phyloP scores from a whole-genome alignment of 2,113 vertebrate genomes.

The Ceuthmochares aereus region DNA sequence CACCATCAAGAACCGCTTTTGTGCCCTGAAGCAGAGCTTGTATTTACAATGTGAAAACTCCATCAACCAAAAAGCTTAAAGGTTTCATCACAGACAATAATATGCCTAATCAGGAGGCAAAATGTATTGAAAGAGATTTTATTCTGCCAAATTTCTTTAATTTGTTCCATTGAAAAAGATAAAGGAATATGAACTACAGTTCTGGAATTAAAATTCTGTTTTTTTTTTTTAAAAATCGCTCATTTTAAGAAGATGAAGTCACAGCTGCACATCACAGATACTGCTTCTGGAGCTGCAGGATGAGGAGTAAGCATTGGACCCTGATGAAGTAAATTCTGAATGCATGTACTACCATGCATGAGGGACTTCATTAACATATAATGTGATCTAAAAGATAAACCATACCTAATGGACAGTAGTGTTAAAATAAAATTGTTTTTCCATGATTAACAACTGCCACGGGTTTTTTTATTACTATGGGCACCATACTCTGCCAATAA shows the following conservation, averaged over 20 bases:
- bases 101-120: neutral
- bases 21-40: neutral
- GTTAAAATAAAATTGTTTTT: neutral
- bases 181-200: neutral
- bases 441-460: neutral
- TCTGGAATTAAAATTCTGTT: neutral
- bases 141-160: neutral
- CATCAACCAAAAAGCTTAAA: neutral
- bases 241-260: neutral
- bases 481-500: neutral
- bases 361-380: fast-evolving
- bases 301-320: neutral
- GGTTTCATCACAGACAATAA: neutral
- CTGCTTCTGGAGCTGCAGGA: neutral
- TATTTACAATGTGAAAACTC: neutral
- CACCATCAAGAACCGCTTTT: neutral
- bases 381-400: neutral
- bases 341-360: neutral
- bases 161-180: neutral
- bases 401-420: neutral
- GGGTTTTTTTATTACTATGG: neutral
- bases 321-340: neutral
- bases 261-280: neutral
- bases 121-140: neutral
- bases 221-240: neutral